Conservation (phyloP, 2,797 vertebrate species). For the Lophius americanus region DNA sequence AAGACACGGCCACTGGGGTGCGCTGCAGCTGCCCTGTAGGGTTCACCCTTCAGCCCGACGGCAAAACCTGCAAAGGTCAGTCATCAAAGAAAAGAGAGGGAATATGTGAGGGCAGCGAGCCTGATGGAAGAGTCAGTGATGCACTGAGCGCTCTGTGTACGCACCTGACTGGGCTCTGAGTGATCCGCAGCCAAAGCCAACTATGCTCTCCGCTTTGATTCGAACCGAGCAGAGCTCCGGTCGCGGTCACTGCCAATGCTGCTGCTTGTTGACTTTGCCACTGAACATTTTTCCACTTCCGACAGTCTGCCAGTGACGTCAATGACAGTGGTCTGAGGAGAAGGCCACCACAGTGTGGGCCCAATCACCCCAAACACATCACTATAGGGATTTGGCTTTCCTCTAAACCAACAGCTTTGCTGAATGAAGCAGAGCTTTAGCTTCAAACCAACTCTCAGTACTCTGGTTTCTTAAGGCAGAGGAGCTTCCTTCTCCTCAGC, state of each 20-base stretch:
- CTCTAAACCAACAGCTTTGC: conserved; percentile 64
- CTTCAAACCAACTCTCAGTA: conserved; percentile 18
- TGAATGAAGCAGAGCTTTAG: conserved; percentile 30
- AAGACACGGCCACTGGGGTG: conserved; percentile 96
- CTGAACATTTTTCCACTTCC: conserved; percentile 59
- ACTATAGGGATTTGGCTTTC: conserved; percentile 59
- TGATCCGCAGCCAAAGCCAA: conserved; percentile 61
- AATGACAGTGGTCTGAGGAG: conserved; percentile 52
- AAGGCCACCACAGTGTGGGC: conserved; percentile 8
- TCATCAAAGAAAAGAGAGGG: conserved; percentile 29
- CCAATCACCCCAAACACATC: conserved; percentile 37
- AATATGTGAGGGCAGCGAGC: conserved; percentile 2
- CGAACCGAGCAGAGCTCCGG: conserved; percentile 12
- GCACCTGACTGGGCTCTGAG: conserved; percentile 41
- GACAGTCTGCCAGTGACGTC: conserved; percentile 61
- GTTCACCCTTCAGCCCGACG: conserved; percentile 95
- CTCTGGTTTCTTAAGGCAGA: background rate
- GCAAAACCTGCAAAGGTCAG: conserved; percentile 99
- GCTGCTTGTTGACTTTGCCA: conserved; percentile 54
- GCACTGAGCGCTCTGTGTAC: conserved; percentile 16
- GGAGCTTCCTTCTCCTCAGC: conserved; percentile 2
- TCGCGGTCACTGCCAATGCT: conserved; percentile 40
- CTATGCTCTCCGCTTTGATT: conserved; percentile 21
- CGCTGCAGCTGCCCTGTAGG: conserved; percentile 97
- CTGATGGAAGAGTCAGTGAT: background rate